phyloP scores from a whole-genome alignment of 1,140 invertebrate species.

The Drosophila watanabei region DNA sequence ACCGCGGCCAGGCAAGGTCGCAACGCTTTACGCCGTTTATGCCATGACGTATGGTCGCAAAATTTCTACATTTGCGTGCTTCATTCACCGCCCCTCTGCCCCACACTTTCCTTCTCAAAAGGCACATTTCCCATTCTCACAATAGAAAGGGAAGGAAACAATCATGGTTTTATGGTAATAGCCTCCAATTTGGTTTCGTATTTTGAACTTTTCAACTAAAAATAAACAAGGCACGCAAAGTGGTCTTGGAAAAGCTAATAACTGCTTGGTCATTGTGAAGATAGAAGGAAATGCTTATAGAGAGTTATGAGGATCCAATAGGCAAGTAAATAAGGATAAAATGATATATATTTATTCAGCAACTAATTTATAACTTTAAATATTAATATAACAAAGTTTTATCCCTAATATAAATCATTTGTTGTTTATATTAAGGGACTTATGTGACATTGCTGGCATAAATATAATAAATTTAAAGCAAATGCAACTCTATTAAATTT shows the following conservation, averaged over 20 bases:
- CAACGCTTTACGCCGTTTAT: constrained; percentile 25
- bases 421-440: neutral
- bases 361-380: neutral
- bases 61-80: constrained; percentile 49
- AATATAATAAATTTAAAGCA: neutral
- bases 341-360: neutral
- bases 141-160: constrained; percentile 32
- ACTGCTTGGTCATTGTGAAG: neutral
- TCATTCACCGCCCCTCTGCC: neutral
- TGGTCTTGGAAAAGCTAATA: neutral
- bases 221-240: constrained; percentile 31
- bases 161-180: constrained; percentile 31
- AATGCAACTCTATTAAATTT: no score
- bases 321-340: neutral
- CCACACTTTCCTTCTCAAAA: neutral
- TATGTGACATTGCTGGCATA: neutral
- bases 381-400: no score
- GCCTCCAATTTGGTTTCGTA: constrained; percentile 29
- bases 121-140: constrained; percentile 9
- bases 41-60: constrained; percentile 33
- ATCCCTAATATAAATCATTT: neutral
- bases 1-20: constrained; percentile 45
- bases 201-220: constrained; percentile 45
- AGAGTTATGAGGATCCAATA: constrained; percentile 15
- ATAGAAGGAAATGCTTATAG: neutral